A percentile compares a stretch with the other conserved stretches of the same genome.
Evolutionary conservation across 2,888 invertebrate species (phyloP).

Genomic region (Protonemura montana): DNA sequence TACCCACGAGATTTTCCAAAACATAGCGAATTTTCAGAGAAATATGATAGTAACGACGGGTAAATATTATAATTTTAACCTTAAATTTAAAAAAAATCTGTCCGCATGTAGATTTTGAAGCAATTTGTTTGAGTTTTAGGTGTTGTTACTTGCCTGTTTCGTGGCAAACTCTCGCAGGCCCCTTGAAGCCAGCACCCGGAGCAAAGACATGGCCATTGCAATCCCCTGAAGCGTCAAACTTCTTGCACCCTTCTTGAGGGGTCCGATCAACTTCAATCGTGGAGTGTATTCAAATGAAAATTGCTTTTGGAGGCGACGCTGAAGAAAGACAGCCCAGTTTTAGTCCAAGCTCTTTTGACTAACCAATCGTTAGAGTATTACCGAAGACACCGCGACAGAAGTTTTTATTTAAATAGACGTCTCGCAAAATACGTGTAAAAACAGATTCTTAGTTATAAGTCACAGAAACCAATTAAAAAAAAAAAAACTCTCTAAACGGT

Average conservation of each 20-base stretch:
- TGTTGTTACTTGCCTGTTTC: not conserved
- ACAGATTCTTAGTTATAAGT: not conserved
- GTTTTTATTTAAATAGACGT: not conserved
- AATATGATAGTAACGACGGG: too few relatives aligned
- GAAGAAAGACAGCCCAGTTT: too few relatives aligned
- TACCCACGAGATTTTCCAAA: too few relatives aligned
- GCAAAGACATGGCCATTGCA: not conserved
- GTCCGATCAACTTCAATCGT: not conserved
- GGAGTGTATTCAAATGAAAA: too few relatives aligned
- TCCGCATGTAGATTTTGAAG: too few relatives aligned
- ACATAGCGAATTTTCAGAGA: too few relatives aligned
- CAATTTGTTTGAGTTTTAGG: too few relatives aligned
- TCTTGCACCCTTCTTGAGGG: not conserved
- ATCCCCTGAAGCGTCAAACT: not conserved
- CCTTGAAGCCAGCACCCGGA: not conserved
- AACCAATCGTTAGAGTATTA: not conserved
- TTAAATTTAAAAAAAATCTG: too few relatives aligned
- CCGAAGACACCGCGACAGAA: not conserved
- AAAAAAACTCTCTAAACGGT: not conserved
- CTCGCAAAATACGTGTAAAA: not conserved
- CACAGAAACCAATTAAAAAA: not conserved
- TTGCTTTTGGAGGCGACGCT: too few relatives aligned
- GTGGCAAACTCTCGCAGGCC: not conserved
- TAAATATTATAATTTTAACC: too few relatives aligned
- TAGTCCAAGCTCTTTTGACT: not conserved